These are phyloP conservation scores for Hemibagrus wyckioides DNA, from an alignment of 2,113 vertebrate species.

Conservation along the genomic window DNA sequence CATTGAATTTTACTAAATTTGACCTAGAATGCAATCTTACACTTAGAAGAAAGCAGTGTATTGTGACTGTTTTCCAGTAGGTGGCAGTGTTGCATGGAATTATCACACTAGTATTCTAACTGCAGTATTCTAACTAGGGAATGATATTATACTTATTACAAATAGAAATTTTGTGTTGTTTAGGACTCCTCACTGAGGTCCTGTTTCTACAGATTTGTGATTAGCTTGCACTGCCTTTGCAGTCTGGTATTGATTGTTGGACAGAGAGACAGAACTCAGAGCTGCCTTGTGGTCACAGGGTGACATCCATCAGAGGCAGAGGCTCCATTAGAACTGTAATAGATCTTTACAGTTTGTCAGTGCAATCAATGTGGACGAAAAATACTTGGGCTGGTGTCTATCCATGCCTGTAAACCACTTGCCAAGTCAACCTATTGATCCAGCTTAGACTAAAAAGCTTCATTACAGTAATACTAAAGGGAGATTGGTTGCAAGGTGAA, in stretches of 20 bases:
- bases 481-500: constrained; percentile 19
- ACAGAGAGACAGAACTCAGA: neutral
- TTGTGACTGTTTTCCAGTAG: constrained; percentile 27
- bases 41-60: neutral
- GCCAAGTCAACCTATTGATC: constrained; percentile 41
- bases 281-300: neutral
- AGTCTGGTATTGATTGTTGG: constrained; percentile 25
- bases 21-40: neutral
- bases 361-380: constrained; percentile 28
- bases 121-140: neutral
- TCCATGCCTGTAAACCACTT: constrained; percentile 32
- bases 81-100: constrained; percentile 29
- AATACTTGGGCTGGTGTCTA: neutral
- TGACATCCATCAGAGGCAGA: constrained; percentile 1
- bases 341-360: constrained; percentile 40
- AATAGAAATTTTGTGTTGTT: neutral
- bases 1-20: neutral
- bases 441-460: constrained; percentile 5
- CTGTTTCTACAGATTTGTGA: neutral
- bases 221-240: neutral
- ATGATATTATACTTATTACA: neutral
- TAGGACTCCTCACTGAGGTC: neutral
- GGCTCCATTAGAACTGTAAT: constrained; percentile 43
- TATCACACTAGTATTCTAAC: neutral
- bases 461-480: constrained; percentile 11